Conservation (phyloP, 2,888 invertebrate genomes). For the Gymnocheta viridis region DNA sequence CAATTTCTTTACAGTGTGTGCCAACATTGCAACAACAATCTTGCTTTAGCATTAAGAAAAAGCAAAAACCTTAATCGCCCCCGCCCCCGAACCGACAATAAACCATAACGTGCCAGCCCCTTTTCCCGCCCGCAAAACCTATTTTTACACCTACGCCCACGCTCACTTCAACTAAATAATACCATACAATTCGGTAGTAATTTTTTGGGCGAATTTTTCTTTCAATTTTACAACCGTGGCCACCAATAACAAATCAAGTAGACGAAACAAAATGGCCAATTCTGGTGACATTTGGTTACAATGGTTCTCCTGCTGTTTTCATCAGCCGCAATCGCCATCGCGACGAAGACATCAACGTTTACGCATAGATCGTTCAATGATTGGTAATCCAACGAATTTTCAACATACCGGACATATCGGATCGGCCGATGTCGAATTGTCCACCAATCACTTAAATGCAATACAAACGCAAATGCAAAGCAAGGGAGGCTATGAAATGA, state of each 20-base stretch:
- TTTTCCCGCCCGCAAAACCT: neutral
- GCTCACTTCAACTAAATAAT: neutral
- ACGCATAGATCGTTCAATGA: constrained; percentile 96
- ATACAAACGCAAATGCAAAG: constrained; percentile 97
- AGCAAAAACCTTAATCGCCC: constrained; percentile 9
- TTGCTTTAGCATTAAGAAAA: neutral
- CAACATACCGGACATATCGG: constrained; percentile 95
- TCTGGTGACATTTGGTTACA: constrained; percentile 94
- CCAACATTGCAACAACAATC: constrained; percentile 40
- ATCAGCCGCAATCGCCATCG: constrained; percentile 89
- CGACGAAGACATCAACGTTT: constrained; percentile 87
- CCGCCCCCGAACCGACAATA: constrained; percentile 52
- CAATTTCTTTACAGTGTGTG: constrained; percentile 41
- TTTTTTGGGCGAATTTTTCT: neutral
- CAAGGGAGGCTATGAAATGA: constrained; percentile 95
- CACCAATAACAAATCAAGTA: constrained; percentile 65
- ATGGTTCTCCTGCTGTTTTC: constrained; percentile 95
- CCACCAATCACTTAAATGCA: constrained; percentile 90
- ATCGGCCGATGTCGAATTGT: constrained; percentile 93
- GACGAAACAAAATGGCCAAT: constrained; percentile 84
- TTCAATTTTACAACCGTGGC: constrained; percentile 72
- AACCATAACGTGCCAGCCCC: constrained; percentile 32
- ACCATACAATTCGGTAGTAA: neutral
- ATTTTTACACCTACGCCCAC: neutral
- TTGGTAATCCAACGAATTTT: constrained; percentile 97